Evolutionary conservation across 2,888 invertebrate species (phyloP).

Genomic region (Nomada lathburiana): DNA sequence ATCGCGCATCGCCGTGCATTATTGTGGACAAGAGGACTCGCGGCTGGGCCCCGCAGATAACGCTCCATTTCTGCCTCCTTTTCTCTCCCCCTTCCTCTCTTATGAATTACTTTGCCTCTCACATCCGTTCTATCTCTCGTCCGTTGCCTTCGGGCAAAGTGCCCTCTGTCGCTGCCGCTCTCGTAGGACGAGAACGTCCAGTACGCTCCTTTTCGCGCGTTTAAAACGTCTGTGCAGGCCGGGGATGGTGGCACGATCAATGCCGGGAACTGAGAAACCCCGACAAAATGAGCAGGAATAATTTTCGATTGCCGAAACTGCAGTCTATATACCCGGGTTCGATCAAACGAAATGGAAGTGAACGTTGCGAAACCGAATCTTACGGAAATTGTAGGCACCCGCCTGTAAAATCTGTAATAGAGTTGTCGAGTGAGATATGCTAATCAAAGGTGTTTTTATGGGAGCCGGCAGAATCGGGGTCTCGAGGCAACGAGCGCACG

Average conservation of each 20-base stretch:
- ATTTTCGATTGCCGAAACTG: too few relatives aligned
- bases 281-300: too few relatives aligned
- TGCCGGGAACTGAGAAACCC: neutral
- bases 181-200: constrained; percentile 58
- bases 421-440: constrained; percentile 32
- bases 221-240: neutral
- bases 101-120: constrained; percentile 46
- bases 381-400: neutral
- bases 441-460: neutral
- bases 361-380: neutral
- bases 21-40: constrained; percentile 43
- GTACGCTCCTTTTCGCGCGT: constrained; percentile 55
- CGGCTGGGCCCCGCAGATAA: constrained; percentile 34
- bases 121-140: constrained; percentile 28
- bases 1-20: constrained; percentile 68
- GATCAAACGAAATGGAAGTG: too few relatives aligned
- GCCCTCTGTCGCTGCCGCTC: constrained; percentile 71
- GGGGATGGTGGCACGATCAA: too few relatives aligned
- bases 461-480: constrained; percentile 19
- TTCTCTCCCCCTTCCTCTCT: neutral
- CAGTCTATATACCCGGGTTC: too few relatives aligned
- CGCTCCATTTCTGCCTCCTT: constrained; percentile 28
- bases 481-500: constrained; percentile 13
- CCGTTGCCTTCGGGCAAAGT: constrained; percentile 47
- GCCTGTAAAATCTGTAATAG: constrained; percentile 14